These are phyloP conservation scores for Heliangelus exortis DNA, from an alignment of 2,797 vertebrate species.

Conservation along the genomic window DNA sequence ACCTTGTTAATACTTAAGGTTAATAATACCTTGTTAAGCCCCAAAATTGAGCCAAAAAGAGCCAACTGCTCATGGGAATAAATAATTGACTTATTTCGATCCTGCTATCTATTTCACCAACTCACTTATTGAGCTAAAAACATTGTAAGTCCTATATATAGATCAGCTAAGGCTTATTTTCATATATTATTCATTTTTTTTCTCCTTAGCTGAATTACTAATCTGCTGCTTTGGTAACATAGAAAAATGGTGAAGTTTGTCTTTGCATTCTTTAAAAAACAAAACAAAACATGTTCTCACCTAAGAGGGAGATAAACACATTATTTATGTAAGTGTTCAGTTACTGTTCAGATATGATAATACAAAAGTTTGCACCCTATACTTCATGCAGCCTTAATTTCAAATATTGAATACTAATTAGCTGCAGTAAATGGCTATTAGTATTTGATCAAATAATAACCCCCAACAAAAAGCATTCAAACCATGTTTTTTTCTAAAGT, in stretches of 20 bases:
- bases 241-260: neutral
- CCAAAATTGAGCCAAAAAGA: neutral
- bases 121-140: neutral
- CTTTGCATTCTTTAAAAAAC: slow-evolving; percentile 7
- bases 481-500: neutral
- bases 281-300: neutral
- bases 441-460: neutral
- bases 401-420: slow-evolving; percentile 4
- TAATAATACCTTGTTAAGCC: no score
- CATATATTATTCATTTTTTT: neutral
- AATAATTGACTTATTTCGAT: neutral
- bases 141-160: neutral
- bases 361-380: neutral
- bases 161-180: slow-evolving; percentile 2
- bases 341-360: neutral
- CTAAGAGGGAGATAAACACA: neutral
- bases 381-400: neutral
- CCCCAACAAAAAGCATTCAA: neutral
- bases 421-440: neutral
- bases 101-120: neutral
- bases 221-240: slow-evolving; percentile 30
- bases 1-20: neutral
- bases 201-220: neutral
- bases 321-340: neutral
- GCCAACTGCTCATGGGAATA: neutral